Base-by-base conservation (phyloP, 2,113 vertebrate genomes). In the Bothrops jararaca region DNA sequence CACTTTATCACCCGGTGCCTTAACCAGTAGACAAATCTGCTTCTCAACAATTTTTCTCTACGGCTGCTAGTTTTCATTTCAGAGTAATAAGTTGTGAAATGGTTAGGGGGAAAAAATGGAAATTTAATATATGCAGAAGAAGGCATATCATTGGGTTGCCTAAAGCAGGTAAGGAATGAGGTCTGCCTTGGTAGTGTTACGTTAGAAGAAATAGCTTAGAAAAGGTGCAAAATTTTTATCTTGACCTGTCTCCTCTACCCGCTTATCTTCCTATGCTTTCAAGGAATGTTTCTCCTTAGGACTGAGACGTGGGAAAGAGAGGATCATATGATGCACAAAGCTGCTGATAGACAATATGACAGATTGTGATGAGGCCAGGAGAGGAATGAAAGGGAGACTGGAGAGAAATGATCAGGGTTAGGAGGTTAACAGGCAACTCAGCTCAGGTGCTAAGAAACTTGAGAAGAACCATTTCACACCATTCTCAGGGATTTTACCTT, bases 111-210 rank as follows among this genome's bases (percentile, higher is more conserved):
- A 9, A 22, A 1, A 91, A 11, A 0, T 3, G 0, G 0, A 69
- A 92, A 96, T 96, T 94, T 64, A 86, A 95, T 94, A 90, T 92
- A n/a, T 92, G 64, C 29, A 56, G 94, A 92, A 8, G 93, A 93
- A 90, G 11, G 94, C 94, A 90, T 58, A 8, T 13, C 88, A 86
- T 87, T 92, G 9, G 13, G 92, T 1, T 89, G 86, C 11, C 7
- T 3, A 74, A 18, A 26, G 23, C 3, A 74, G 39, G n/a, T 6
- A 42, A 94, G 8, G 50, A 92, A 94, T 13, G 3, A 12, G 89
- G 88, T 93, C 34, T 80, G 34, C 45, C 74, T 60, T 50, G 7
- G 26, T 52, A 18, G 85, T 10, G 29, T 10, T 15, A 24, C 15
- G 23, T 52, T 86, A 50, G 48, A 24, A 24, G 24, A 26, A 86